Evolutionary conservation across 2,113 vertebrate genomes (phyloP), one percentile per base, ranked within the genome.

Genomic region (Ictidomys tridecemlineatus): DNA sequence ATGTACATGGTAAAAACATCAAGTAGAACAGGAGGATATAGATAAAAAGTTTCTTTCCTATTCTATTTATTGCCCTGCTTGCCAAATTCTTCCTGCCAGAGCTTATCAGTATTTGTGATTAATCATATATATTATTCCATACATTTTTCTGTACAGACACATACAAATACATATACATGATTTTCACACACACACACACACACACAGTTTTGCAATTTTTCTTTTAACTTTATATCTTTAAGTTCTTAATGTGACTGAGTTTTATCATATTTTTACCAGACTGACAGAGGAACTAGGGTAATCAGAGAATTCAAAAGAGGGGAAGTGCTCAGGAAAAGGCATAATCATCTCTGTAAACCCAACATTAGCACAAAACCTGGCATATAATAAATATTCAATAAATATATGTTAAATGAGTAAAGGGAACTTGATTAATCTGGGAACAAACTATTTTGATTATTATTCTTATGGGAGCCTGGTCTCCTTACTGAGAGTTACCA

Each of bases 341-440:
- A 94, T 83, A 90, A 65, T 85, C 30, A 70, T 79, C 42, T 96
- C 63, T 84, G 10, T 48, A 76, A 94, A 92, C 18, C 18, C 87
- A 95, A 78, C 6, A 77, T 83, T 88, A 95, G 4, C 89, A 94
- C 17, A 90, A 95, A 74, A 63, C 53, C 72, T 83, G 65, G 48
- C 53, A 92, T 24, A 92, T 26, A 85, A 70, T 86, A 82, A 95
- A 94, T 84, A 53, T 22, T 86, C 63, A 97, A 93, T 80, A 89
- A 86, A 85, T 83, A 77, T 84, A 14, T 82, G 24, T 84, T 97
- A 94, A 94, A 87, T 72, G 69, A 95, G 85, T 65, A 85, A 90
- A 56, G 8, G 84, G 26, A 51, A 83, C n/a, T 88, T 89, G 48
- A 89, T 24, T 91, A 92, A 93, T 24, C 48, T 80, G 22, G 37